These are phyloP conservation scores for Tadarida brasiliensis DNA, from an alignment of 2,797 vertebrate genomes.

Conservation along the genomic window DNA sequence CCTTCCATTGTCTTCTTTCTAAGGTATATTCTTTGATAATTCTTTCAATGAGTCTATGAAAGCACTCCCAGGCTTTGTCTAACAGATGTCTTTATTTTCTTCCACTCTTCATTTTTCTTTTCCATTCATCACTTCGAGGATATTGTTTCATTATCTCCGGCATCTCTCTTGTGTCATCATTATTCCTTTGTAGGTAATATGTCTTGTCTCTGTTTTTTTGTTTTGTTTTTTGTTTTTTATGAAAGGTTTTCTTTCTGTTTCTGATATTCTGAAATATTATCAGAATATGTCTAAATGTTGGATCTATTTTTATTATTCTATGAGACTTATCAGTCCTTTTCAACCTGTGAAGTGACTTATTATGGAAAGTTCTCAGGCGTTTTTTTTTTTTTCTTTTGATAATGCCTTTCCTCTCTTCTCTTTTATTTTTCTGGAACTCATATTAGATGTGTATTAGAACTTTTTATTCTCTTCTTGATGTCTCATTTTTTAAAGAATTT, in stretches of 20 bases:
- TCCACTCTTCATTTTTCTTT: conserved; percentile 13
- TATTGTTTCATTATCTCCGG: background rate
- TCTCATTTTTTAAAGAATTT: background rate
- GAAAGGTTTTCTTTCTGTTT: conserved; percentile 33
- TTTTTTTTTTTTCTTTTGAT: background rate
- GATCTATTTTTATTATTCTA: conserved; percentile 9
- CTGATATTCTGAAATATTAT: background rate
- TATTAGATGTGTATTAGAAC: background rate
- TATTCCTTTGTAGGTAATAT: background rate
- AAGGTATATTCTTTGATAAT: background rate
- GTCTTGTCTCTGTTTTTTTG: background rate
- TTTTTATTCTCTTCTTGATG: conserved; percentile 3
- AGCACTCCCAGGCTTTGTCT: background rate
- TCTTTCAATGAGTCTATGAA: background rate
- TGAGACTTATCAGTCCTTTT: background rate
- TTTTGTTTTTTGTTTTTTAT: background rate
- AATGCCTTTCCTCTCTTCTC: background rate
- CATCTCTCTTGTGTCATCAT: background rate
- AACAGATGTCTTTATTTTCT: conserved; percentile 12
- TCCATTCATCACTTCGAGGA: background rate
- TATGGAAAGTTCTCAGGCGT: background rate
- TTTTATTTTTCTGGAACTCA: background rate
- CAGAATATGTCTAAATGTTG: background rate
- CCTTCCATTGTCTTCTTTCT: conserved; percentile 40
- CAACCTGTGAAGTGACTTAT: background rate